Evolutionary conservation across 92 coral and sea anemone species (phyloP), one percentile per base, ranked within the genome.

Genomic region (Heteractis magnifica): DNA sequence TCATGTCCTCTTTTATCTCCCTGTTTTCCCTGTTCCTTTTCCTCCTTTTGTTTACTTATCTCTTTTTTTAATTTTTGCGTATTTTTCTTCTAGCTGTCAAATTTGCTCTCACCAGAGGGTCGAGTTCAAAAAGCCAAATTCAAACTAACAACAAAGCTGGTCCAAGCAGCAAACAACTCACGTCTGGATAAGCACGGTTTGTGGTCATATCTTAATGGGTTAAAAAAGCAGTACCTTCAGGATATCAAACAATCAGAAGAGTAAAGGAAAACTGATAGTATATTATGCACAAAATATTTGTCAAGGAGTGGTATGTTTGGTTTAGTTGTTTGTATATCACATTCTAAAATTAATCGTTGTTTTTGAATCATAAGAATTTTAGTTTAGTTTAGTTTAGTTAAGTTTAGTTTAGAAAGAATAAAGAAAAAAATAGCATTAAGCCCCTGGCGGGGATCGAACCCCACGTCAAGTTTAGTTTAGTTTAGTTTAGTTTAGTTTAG

Each of bases 161-260:
- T 91, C 62, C 99, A 97, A 83, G 99, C 95, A 18, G 98, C 97
- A 21, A 87, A 93, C 11, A 97, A 97, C 81, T 97, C 99, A 5
- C 89, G 98, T 56, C 86, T 97, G 50, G 98, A 97, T 77, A 95
- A 88, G 51, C 89, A 87, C 81, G 99, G 98, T 49, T 79, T 97
- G 80, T 81, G 85, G 49, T 85, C 88, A 49, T 97, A 97, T 55
- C 86, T 97, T 48, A 83, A 79, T 84, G 98, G 98, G 16, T 94
- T 97, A 49, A 91, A 84, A 68, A 77, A 88, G 64, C 98, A 94
- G 84, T 97, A 88, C 77, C 87, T 87, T 75, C 85, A 92, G 62
- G 99, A 97, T 50, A 75, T 88, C 51, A 80, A 76, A 16, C 83
- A 72, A 20, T 89, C 81, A 8, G 98, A 89, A 44, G 98, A 95